These are phyloP conservation scores for Anoura caudifer DNA, from an alignment of 2,113 vertebrate genomes.

Conservation along the genomic window DNA sequence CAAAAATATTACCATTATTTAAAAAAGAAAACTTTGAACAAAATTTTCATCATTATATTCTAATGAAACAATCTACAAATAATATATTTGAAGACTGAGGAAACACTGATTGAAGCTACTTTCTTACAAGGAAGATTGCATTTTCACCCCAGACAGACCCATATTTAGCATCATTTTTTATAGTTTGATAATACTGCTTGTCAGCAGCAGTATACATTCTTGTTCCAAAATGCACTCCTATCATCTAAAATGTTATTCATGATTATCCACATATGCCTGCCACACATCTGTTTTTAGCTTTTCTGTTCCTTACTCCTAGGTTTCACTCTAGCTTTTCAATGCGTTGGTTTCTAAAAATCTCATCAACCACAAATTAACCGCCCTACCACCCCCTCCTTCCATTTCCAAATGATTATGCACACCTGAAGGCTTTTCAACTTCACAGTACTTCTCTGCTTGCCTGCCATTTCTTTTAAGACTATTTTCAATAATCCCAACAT, in stretches of 20 bases:
- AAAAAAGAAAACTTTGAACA: background rate
- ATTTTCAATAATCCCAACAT: background rate
- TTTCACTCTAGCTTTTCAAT: slow-evolving; percentile 36
- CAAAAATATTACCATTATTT: background rate
- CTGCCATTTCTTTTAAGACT: background rate
- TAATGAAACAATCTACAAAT: background rate
- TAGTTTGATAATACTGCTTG: slow-evolving; percentile 45
- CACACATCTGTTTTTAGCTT: slow-evolving; percentile 46
- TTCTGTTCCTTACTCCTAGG: background rate
- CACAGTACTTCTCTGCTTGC: background rate
- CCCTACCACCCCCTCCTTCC: background rate
- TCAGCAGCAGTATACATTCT: slow-evolving; percentile 49
- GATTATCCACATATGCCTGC: slow-evolving; percentile 26
- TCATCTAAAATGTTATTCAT: slow-evolving; percentile 43
- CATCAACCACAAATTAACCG: slow-evolving; percentile 44
- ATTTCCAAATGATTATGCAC: slow-evolving; percentile 37
- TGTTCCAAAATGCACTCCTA: slow-evolving; percentile 46
- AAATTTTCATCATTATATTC: background rate
- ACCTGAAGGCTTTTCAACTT: slow-evolving; percentile 8
- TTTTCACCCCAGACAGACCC: background rate
- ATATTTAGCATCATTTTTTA: slow-evolving; percentile 35
- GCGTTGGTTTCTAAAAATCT: slow-evolving; percentile 55
- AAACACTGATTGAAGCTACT: background rate
- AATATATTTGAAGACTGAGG: background rate
- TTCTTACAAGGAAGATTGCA: background rate